phyloP scores from a whole-genome alignment of 1,140 invertebrate species.

The Hydropsyche tenuis region DNA sequence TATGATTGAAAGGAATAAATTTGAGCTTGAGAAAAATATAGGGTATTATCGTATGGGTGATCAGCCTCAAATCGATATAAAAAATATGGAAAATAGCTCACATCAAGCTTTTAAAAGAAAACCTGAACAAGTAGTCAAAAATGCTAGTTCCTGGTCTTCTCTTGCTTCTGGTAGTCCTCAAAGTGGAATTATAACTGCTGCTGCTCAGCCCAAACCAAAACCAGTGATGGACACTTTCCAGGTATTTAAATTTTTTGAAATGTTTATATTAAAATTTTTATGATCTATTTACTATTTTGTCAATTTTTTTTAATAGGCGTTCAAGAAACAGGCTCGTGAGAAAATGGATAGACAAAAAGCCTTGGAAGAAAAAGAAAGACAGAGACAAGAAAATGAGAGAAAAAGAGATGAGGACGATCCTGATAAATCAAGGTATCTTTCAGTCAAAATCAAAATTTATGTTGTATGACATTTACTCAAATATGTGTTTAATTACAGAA shows the following conservation, averaged over 20 bases:
- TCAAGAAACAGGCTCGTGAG: slow-evolving; percentile 94
- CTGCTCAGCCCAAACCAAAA: slow-evolving; percentile 67
- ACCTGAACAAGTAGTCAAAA: slow-evolving; percentile 81
- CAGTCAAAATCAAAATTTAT: slow-evolving; percentile 31
- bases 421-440: slow-evolving; percentile 69
- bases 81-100: slow-evolving; percentile 65
- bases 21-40: slow-evolving; percentile 55
- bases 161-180: slow-evolving; percentile 80
- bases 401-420: slow-evolving; percentile 74
- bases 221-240: slow-evolving; percentile 75
- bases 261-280: neutral
- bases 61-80: slow-evolving; percentile 54
- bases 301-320: slow-evolving; percentile 66
- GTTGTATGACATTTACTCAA: neutral
- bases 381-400: slow-evolving; percentile 79
- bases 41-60: slow-evolving; percentile 56
- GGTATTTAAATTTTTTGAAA: slow-evolving; percentile 50
- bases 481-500: slow-evolving; percentile 3
- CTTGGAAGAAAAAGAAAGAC: slow-evolving; percentile 80
- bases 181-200: slow-evolving; percentile 64
- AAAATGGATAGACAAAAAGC: slow-evolving; percentile 91
- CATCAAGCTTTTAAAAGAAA: slow-evolving; percentile 71
- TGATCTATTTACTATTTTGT: neutral
- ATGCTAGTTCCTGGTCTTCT: slow-evolving; percentile 91
- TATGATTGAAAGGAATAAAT: slow-evolving; percentile 55